Evolutionary conservation across 1,140 invertebrate species (phyloP), one percentile per base, ranked within the genome.

Genomic region (Drosophila lacertosa): DNA sequence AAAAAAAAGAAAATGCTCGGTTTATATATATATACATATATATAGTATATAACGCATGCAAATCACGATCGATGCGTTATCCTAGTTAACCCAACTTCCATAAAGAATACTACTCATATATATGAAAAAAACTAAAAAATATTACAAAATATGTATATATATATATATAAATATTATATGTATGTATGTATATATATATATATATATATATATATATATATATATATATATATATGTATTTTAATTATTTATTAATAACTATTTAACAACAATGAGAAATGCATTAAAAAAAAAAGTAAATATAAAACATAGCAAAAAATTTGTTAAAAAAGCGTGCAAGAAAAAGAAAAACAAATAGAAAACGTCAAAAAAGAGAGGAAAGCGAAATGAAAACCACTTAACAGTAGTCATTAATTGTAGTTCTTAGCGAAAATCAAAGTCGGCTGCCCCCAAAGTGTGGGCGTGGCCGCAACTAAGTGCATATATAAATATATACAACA

Each of bases 361-460:
- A 22, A 0, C 16, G 3, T 2, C 22, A 24, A 40, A 54, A 51
- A 50, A 67, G 40, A 50, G 42, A 72, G 58, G 26, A 68, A 65
- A 65, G 11, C 6, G 29, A 32, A 24, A 51, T 18, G 13, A 11
- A 37, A 40, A 58, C 50, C 44, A 54, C 68, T 82, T 78, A 76
- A 88, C 58, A 88, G 86, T 86, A 88, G 82, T 88, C 82, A 86
- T 86, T 84, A 84, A 84, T 86, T 86, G 74, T 88, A 88, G 82
- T 82, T 88, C 74, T 88, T 86, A 86, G 82, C 70, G 62, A 84
- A 84, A 86, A 86, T 83, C 78, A 74, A 81, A 81, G 78, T 83
- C 78, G 78, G 74, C 67, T 65, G 50, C 60, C 42, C 35, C 64
- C 37, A 20, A n/a, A 40, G 16, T 1, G 53, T 2, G 60, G 67